A percentile compares a stretch with the other conserved stretches of the same genome.
Conservation (phyloP, 2,797 vertebrate genomes). For the Enteromius trimaculatus region DNA sequence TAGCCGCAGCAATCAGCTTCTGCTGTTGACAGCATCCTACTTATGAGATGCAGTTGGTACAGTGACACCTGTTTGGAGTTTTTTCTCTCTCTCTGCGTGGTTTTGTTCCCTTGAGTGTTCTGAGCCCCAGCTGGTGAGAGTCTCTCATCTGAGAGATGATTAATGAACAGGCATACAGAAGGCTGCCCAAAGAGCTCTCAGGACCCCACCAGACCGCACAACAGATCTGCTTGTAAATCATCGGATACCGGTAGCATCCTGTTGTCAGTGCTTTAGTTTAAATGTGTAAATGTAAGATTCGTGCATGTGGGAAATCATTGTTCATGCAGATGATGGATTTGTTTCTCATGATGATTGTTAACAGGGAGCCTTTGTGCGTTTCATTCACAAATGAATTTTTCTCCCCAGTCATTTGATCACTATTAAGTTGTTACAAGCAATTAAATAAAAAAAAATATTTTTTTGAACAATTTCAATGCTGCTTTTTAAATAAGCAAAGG, state of each 20-base stretch:
- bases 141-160: constrained; percentile 60
- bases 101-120: constrained; percentile 43
- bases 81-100: not conserved
- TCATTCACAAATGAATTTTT: not conserved
- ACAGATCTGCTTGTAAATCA: constrained; percentile 58
- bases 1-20: constrained; percentile 41
- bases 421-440: not conserved
- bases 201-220: constrained; percentile 52
- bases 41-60: constrained; percentile 49
- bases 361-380: not conserved
- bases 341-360: constrained; percentile 2
- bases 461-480: not conserved
- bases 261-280: constrained; percentile 40
- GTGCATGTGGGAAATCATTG: constrained; percentile 30
- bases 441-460: not conserved
- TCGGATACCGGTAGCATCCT: constrained; percentile 26
- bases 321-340: constrained; percentile 27
- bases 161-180: constrained; percentile 61
- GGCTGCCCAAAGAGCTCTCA: constrained; percentile 50
- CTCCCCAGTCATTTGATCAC: not conserved
- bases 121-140: constrained; percentile 58
- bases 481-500: not conserved
- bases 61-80: constrained; percentile 59
- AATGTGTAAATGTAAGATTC: constrained; percentile 37
- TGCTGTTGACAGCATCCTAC: constrained; percentile 43